Evolutionary conservation across 2,797 vertebrate species (phyloP).

Genomic region (Enteromius afrohamiltoni): DNA sequence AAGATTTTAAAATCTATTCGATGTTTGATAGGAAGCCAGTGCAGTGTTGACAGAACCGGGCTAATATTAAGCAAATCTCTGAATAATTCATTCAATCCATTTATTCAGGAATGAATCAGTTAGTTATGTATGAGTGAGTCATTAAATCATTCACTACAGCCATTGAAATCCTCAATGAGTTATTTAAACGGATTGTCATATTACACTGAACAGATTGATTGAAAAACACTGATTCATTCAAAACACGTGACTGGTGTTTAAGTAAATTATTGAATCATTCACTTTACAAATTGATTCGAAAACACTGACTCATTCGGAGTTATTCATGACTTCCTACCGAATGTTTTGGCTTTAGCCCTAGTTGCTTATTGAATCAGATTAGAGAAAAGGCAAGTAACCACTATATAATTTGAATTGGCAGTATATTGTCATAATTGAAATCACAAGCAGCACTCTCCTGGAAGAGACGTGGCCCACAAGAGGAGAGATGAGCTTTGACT

Average conservation of each 20-base stretch:
- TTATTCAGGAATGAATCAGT: background rate
- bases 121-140: background rate
- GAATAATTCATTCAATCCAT: background rate
- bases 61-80: background rate
- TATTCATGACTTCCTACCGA: background rate
- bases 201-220: background rate
- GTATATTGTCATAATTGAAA: background rate
- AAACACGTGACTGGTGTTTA: background rate
- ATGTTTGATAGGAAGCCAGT: too few species aligned
- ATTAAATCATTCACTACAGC: background rate
- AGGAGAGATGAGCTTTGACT: constrained; percentile 40
- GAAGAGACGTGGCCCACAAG: background rate
- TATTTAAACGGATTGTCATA: background rate
- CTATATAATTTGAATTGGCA: background rate
- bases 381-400: background rate
- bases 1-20: too few species aligned
- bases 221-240: background rate
- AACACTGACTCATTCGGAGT: background rate
- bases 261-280: background rate
- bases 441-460: background rate
- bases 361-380: background rate
- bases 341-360: background rate
- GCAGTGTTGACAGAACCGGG: too few species aligned
- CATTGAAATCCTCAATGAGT: background rate
- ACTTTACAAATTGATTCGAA: background rate